Percentiles rank a stretch among this genome's conserved stretches.
Evolutionary conservation across 2,797 vertebrate species (phyloP).

Genomic region (Sebastes nivosus): DNA sequence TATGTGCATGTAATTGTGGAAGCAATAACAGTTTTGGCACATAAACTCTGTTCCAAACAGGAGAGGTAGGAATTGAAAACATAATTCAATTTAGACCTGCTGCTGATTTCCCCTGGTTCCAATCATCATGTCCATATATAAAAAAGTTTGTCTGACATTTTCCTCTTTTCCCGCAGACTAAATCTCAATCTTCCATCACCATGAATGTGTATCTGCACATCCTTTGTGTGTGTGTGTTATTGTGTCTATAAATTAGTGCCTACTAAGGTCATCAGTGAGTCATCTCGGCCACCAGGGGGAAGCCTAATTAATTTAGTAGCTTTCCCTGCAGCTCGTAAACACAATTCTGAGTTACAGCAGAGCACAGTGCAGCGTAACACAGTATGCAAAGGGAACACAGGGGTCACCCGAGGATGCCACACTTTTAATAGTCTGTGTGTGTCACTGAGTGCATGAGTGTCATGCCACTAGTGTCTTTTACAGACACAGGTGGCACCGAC

Average conservation of each 20-base stretch:
- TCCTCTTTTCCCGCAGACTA: slow-evolving; percentile 22
- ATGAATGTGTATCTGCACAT: neutral
- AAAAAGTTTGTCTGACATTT: slow-evolving; percentile 40
- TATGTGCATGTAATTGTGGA: neutral
- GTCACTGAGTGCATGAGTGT: neutral
- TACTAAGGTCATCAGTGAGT: slow-evolving; percentile 68
- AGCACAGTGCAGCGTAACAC: slow-evolving; percentile 24
- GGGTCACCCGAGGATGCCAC: slow-evolving; percentile 55
- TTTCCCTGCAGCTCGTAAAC: slow-evolving; percentile 54
- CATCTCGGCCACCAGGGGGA: slow-evolving; percentile 70
- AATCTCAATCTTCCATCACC: neutral
- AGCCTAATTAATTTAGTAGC: slow-evolving; percentile 72
- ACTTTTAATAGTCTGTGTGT: slow-evolving; percentile 38
- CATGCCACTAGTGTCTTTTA: neutral
- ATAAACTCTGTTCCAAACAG: neutral
- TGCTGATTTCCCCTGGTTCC: slow-evolving; percentile 52
- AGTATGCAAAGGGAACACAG: slow-evolving; percentile 22
- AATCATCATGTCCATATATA: slow-evolving; percentile 48
- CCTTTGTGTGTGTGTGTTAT: neutral
- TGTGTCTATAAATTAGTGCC: slow-evolving; percentile 21
- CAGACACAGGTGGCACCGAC: slow-evolving; percentile 15
- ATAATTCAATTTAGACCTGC: slow-evolving; percentile 27
- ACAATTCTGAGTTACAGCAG: slow-evolving; percentile 46
- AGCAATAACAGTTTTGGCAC: neutral
- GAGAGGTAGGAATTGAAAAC: neutral